phyloP scores from a whole-genome alignment of 2,888 invertebrate genomes.

The Leucania comma region DNA sequence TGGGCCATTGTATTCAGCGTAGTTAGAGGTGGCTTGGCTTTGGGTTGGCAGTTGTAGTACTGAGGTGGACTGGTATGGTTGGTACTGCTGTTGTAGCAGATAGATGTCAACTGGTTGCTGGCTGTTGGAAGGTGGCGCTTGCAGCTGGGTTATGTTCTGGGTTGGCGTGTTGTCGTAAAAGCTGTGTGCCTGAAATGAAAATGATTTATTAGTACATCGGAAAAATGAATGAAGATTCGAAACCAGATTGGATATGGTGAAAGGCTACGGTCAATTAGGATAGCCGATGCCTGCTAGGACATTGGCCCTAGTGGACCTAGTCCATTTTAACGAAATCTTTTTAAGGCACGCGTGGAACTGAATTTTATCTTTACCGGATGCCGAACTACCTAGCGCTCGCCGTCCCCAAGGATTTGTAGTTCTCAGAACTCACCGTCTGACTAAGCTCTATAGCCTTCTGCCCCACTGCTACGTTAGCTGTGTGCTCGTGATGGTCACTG shows the following conservation, averaged over 20 bases:
- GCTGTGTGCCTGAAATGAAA: slow-evolving; percentile 49
- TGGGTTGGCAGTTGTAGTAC: slow-evolving; percentile 65
- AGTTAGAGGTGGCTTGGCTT: slow-evolving; percentile 63
- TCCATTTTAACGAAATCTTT: too few relatives aligned
- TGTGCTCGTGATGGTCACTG: slow-evolving; percentile 86
- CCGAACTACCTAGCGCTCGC: too few relatives aligned
- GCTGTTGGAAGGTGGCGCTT: slow-evolving; percentile 44
- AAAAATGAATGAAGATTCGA: background rate
- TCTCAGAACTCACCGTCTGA: slow-evolving; percentile 64
- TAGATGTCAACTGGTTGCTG: slow-evolving; percentile 76
- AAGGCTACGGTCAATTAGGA: too few relatives aligned
- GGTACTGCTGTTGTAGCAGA: slow-evolving; percentile 78
- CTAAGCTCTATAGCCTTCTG: slow-evolving; percentile 89
- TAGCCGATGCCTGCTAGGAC: too few relatives aligned
- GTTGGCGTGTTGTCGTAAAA: slow-evolving; percentile 18
- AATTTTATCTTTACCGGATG: too few relatives aligned
- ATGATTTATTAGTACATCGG: background rate
- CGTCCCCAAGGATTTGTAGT: too few relatives aligned
- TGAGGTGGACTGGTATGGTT: slow-evolving; percentile 53
- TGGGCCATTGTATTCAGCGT: slow-evolving; percentile 48
- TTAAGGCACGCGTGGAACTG: too few relatives aligned
- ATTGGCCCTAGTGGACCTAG: too few relatives aligned
- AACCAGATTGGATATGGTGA: too few relatives aligned
- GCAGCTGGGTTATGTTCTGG: slow-evolving; percentile 50
- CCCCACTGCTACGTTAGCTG: slow-evolving; percentile 90